Percentiles rank a stretch among this genome's conserved stretches.
phyloP scores from a whole-genome alignment of 2,888 invertebrate genomes.

The Taenaris catops region DNA sequence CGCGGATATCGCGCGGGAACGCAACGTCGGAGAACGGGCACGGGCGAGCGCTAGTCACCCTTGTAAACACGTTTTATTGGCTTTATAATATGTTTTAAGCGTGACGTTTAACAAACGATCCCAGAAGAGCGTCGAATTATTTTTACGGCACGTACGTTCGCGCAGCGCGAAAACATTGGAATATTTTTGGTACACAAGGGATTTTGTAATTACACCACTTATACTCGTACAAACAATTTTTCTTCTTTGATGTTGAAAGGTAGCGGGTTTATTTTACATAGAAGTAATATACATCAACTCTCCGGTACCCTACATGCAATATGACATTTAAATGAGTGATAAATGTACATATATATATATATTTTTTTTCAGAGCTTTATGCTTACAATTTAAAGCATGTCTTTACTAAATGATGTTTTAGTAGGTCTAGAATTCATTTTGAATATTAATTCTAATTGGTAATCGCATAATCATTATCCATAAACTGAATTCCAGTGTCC shows the following conservation, averaged over 20 bases:
- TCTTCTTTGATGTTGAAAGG: slow-evolving; percentile 44
- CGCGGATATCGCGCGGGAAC: slow-evolving; percentile 70
- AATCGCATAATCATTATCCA: no score
- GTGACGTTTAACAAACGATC: slow-evolving; percentile 80
- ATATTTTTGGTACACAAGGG: slow-evolving; percentile 65
- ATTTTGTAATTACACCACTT: slow-evolving; percentile 71
- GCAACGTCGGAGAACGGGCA: slow-evolving; percentile 38
- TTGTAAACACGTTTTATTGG: slow-evolving; percentile 80
- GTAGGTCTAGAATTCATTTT: no score
- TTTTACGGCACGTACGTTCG: slow-evolving; percentile 74
- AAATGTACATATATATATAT: no score
- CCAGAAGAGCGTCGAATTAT: slow-evolving; percentile 74
- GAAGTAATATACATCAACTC: no score
- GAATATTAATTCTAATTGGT: no score
- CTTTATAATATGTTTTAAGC: slow-evolving; percentile 80
- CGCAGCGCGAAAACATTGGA: slow-evolving; percentile 60
- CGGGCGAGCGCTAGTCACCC: slow-evolving; percentile 69
- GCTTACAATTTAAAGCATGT: no score
- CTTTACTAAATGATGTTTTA: no score
- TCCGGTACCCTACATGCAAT: no score
- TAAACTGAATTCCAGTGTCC: no score
- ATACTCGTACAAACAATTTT: slow-evolving; percentile 61
- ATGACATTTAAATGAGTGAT: no score
- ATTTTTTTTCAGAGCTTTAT: no score
- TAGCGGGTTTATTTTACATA: no score